phyloP scores from a whole-genome alignment of 53 echinoderm and acorn worm species.

The Stichopus horrens region DNA sequence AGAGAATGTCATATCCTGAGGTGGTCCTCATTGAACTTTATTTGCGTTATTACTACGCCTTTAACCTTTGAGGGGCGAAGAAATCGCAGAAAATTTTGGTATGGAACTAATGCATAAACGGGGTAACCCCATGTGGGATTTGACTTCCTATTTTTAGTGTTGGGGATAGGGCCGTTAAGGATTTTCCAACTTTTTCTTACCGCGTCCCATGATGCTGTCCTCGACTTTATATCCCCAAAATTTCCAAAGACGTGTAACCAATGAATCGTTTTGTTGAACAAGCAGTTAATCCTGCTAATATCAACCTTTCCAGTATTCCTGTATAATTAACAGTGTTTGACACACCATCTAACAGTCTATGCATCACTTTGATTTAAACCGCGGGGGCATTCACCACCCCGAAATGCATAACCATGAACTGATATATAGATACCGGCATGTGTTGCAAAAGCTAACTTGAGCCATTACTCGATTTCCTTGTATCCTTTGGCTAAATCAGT shows the following conservation, averaged over 20 bases:
- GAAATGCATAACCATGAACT: constrained; percentile 47
- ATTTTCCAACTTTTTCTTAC: constrained; percentile 46
- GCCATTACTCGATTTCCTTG: constrained; percentile 41
- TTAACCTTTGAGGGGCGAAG: too few species aligned
- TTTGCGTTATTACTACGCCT: too few species aligned
- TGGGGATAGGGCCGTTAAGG: constrained; percentile 28
- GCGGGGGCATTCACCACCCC: constrained; percentile 52
- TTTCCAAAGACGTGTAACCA: constrained; percentile 45
- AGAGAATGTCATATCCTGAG: too few species aligned
- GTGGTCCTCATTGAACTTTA: too few species aligned
- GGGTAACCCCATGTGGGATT: constrained; percentile 49
- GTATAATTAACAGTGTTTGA: constrained; percentile 49
- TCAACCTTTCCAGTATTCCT: constrained; percentile 53
- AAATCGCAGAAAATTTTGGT: neutral
- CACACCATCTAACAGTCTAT: constrained; percentile 41
- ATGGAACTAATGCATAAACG: constrained; percentile 56
- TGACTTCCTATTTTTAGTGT: constrained; percentile 59
- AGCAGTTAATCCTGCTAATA: constrained; percentile 44
- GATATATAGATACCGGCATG: constrained; percentile 37
- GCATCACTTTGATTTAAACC: constrained; percentile 53
- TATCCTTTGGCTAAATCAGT: constrained; percentile 49
- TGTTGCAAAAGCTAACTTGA: constrained; percentile 50
- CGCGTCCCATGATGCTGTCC: too few species aligned
- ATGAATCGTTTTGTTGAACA: constrained; percentile 55
- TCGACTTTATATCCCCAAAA: constrained; percentile 44